Evolutionary conservation across 2,888 invertebrate genomes (phyloP).

Genomic region (Drosophila emarginata): DNA sequence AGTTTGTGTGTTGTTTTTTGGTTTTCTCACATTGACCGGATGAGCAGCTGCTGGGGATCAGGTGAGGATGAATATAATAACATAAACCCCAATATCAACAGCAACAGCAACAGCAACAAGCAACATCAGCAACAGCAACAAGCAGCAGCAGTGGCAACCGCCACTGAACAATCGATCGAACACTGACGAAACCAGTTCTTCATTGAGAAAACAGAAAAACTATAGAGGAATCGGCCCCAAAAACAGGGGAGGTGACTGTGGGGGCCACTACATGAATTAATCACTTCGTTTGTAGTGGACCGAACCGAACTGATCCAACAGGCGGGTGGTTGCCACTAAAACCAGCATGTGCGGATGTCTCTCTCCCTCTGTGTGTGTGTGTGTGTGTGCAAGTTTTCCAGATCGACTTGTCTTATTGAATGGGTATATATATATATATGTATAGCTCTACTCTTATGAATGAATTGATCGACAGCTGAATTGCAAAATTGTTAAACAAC

Average conservation of each 20-base stretch:
- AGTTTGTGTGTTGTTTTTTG: slow-evolving; percentile 49
- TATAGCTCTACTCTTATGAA: slow-evolving; percentile 71
- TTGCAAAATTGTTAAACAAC: slow-evolving; percentile 75
- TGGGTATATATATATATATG: slow-evolving; percentile 19
- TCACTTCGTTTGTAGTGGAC: slow-evolving; percentile 75
- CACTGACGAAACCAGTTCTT: slow-evolving; percentile 79
- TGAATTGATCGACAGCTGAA: slow-evolving; percentile 81
- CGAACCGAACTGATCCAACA: slow-evolving; percentile 44
- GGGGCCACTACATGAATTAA: slow-evolving; percentile 70
- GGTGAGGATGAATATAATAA: slow-evolving; percentile 80
- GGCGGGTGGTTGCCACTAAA: slow-evolving; percentile 62
- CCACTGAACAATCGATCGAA: slow-evolving; percentile 44
- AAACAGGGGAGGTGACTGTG: slow-evolving; percentile 28
- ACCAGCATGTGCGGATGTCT: slow-evolving; percentile 63
- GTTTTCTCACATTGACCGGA: slow-evolving; percentile 76
- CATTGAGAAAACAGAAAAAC: slow-evolving; percentile 77
- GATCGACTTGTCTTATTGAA: slow-evolving; percentile 50
- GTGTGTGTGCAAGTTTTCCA: slow-evolving; percentile 67
- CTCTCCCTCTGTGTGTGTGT: not conserved
- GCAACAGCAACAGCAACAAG: slow-evolving; percentile 40
- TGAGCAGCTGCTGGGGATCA: slow-evolving; percentile 80
- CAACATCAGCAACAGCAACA: slow-evolving; percentile 36
- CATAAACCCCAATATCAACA: slow-evolving; percentile 77
- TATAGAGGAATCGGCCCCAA: slow-evolving; percentile 57
- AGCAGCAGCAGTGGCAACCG: slow-evolving; percentile 14